These are phyloP conservation scores for Zonitis immaculata DNA, from an alignment of 2,888 invertebrate species.

Conservation along the genomic window DNA sequence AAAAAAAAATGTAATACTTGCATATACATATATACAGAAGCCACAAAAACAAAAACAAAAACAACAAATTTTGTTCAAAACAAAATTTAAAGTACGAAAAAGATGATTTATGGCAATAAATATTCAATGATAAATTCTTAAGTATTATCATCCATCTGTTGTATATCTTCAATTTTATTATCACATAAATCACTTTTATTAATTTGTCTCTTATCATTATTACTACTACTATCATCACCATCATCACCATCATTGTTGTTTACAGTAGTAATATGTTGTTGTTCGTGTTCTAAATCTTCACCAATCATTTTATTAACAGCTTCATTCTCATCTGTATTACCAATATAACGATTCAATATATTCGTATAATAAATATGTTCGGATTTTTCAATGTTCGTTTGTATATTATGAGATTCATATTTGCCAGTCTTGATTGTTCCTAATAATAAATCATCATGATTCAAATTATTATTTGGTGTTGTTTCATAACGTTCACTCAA, in stretches of 20 bases:
- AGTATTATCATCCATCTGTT: slow-evolving; percentile 13
- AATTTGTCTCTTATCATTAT: neutral
- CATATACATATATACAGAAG: slow-evolving; percentile 26
- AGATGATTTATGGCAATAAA: neutral
- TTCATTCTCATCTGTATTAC: slow-evolving; percentile 28
- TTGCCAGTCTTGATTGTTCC: slow-evolving; percentile 30
- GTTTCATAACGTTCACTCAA: slow-evolving; percentile 45
- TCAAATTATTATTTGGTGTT: slow-evolving; percentile 31
- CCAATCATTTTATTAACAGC: slow-evolving; percentile 26
- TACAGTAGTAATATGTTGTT: neutral
- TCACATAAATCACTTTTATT: slow-evolving; percentile 10
- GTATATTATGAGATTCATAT: slow-evolving; percentile 31
- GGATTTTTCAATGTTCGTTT: slow-evolving; percentile 20
- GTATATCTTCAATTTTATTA: slow-evolving; percentile 12
- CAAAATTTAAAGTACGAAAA: slow-evolving; percentile 19
- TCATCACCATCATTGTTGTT: neutral
- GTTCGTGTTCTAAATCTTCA: slow-evolving; percentile 19
- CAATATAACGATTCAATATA: slow-evolving; percentile 32
- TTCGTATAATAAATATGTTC: slow-evolving; percentile 35
- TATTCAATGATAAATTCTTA: slow-evolving; percentile 10
- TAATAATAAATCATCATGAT: slow-evolving; percentile 19
- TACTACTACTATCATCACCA: neutral
- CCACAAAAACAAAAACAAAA: slow-evolving; percentile 11
- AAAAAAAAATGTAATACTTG: slow-evolving; percentile 27
- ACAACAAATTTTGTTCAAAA: slow-evolving; percentile 12